Conservation (phyloP, 2,797 vertebrate genomes). For the Aldrovandia affinis region DNA sequence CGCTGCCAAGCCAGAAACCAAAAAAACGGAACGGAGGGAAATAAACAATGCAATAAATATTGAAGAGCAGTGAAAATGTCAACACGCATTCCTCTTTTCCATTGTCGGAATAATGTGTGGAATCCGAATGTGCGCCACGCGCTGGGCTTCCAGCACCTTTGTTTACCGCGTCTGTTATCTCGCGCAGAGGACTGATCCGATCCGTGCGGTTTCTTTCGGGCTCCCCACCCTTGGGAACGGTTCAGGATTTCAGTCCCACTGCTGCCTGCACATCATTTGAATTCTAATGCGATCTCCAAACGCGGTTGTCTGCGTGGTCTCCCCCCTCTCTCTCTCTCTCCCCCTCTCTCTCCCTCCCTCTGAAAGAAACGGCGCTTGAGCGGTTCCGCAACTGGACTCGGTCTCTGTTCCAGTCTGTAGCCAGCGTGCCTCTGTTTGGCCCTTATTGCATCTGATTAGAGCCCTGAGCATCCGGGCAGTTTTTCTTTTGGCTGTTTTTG, state of each 20-base stretch:
- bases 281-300: constrained; percentile 77
- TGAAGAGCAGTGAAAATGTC: constrained; percentile 32
- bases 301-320: constrained; percentile 85
- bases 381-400: constrained; percentile 56
- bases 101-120: constrained; percentile 29
- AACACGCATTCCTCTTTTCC: constrained; percentile 1
- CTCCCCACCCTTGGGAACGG: constrained; percentile 71
- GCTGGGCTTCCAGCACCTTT: constrained; percentile 54
- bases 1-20: not conserved
- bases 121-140: constrained; percentile 23
- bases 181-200: constrained; percentile 60
- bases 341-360: constrained; percentile 54
- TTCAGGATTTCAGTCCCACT: constrained; percentile 77
- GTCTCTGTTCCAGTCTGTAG: constrained; percentile 66
- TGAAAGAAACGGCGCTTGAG: constrained; percentile 53
- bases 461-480: constrained; percentile 22
- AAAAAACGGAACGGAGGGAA: not conserved
- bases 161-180: constrained; percentile 49
- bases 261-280: constrained; percentile 72
- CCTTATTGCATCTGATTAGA: constrained; percentile 30
- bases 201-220: constrained; percentile 33
- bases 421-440: constrained; percentile 45
- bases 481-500: constrained; percentile 48
- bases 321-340: constrained; percentile 53
- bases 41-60: constrained; percentile 19